Base-by-base conservation (phyloP, 2,888 invertebrate species). In the Agrochola macilenta region DNA sequence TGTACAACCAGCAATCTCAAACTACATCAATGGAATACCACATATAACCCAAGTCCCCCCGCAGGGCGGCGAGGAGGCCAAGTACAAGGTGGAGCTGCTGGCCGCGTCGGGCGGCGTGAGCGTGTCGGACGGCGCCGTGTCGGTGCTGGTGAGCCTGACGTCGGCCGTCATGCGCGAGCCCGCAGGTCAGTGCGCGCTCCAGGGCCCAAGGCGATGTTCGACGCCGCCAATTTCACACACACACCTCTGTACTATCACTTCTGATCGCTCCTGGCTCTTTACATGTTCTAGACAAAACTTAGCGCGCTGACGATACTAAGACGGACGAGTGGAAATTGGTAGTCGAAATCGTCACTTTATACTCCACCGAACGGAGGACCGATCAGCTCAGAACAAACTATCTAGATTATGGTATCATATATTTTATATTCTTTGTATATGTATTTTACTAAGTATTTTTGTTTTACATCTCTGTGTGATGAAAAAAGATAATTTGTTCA, bases 81-180 rank as follows among this genome's bases (percentile, higher is more conserved):
- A 97, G 83, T 99, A 99, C 97, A 98, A 98, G 87, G 98, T 99
- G 85, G 98, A 98, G 89, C 97, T 98, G 90, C 98, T 98, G 93
- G 97, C 98, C 70, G 98, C 98, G 76, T 98, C 99, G 88, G 98
- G 99, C 73, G 98, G 98, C 14, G 97, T 99, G 83, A 97, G 98
- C 66, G 98, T 99, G 74, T 97, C 98, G n/a, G 98, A 98, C 90
- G 98, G 98, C 80, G 96, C 97, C 71, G 98, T 98, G 78, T 97
- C 97, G 73, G 99, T 99, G 85, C 98, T 98, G 85, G 98, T 99
- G 83, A 98, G 98, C 83, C 97, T 99, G 83, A 99, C 99, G 71
- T 99, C 99, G 84, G 99, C 99, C 68, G 97, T 99, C 74, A 98
- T 99, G 97, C 97, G 99, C 82, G 99, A 99, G 94, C 97, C 98